Conservation (phyloP, 2,797 vertebrate genomes). For the Melanotaenia boesemani region DNA sequence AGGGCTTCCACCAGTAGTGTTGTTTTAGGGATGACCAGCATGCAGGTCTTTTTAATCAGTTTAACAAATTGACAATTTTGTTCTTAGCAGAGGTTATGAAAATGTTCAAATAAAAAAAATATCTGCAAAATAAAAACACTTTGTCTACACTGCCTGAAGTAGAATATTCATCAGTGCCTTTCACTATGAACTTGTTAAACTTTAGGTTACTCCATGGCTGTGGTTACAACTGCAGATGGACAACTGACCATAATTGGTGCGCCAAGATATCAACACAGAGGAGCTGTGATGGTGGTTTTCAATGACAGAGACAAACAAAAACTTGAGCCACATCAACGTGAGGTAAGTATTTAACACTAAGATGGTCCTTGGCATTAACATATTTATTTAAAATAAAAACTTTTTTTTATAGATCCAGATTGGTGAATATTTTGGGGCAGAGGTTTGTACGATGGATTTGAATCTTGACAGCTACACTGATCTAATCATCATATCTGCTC, state of each 20-base stretch:
- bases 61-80: too few species aligned
- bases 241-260: constrained; percentile 73
- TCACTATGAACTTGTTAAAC: not conserved
- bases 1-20: too few species aligned
- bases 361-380: not conserved
- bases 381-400: too few species aligned
- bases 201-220: constrained; percentile 81
- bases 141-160: not conserved
- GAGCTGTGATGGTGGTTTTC: constrained; percentile 55
- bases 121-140: too few species aligned
- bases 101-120: too few species aligned
- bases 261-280: constrained; percentile 79
- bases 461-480: constrained; percentile 64
- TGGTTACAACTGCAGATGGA: fast-evolving
- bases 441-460: constrained; percentile 75
- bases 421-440: constrained; percentile 82
- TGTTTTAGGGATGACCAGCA: too few species aligned
- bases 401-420: constrained; percentile 72
- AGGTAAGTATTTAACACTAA: constrained; percentile 50
- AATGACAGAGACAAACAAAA: fast-evolving
- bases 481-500: constrained; percentile 86
- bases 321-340: constrained; percentile 47
- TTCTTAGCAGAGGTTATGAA: not conserved
- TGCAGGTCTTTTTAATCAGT: too few species aligned
- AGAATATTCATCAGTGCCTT: not conserved